A percentile compares a stretch with the other conserved stretches of the same genome.
These are phyloP conservation scores for Sander lucioperca DNA, from an alignment of 2,113 vertebrate species.

Conservation along the genomic window DNA sequence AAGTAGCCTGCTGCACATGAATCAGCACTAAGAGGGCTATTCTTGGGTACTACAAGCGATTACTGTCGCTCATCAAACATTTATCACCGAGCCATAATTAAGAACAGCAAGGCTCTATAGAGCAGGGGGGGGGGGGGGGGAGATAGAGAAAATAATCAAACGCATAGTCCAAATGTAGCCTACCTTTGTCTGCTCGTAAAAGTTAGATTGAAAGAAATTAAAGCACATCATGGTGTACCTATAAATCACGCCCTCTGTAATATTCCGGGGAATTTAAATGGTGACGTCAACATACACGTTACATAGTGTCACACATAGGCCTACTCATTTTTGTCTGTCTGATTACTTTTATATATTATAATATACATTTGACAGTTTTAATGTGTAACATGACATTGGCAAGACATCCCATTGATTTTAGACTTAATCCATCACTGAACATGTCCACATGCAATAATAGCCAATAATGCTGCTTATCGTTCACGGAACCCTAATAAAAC, in stretches of 20 bases:
- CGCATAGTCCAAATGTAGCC: not conserved
- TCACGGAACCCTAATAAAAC: not conserved
- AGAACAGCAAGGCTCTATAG: slow-evolving; percentile 23
- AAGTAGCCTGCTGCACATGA: slow-evolving; percentile 55
- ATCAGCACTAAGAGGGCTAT: slow-evolving; percentile 71
- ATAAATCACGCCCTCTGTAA: not conserved
- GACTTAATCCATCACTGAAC: not conserved
- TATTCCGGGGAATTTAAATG: not conserved
- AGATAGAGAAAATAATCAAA: not conserved
- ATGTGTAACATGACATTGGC: not conserved
- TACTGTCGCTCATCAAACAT: slow-evolving; percentile 77
- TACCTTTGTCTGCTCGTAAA: not conserved
- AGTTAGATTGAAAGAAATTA: not conserved
- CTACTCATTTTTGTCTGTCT: not conserved
- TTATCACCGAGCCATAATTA: slow-evolving; percentile 61
- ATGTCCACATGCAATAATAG: not conserved
- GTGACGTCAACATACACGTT: not conserved
- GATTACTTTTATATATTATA: no score
- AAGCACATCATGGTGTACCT: not conserved
- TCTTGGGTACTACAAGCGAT: slow-evolving; percentile 66
- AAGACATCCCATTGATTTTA: not conserved
- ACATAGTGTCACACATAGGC: not conserved
- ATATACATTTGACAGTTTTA: not conserved
- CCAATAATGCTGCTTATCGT: not conserved
- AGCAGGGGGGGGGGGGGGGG: not conserved